Conservation (phyloP, 92 coral and sea anemone species). For the Parazoanthus darwini region DNA sequence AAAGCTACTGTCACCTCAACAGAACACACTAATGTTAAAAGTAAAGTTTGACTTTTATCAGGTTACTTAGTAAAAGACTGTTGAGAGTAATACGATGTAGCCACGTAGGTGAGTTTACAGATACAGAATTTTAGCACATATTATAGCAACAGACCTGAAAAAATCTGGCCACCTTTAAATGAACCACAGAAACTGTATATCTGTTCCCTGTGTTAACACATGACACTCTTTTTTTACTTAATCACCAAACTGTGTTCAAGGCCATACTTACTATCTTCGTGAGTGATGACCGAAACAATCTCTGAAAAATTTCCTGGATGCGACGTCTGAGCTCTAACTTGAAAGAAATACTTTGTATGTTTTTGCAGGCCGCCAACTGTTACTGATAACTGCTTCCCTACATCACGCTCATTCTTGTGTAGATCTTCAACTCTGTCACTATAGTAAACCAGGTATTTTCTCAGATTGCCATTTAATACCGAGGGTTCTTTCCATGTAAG, state of each 20-base stretch:
- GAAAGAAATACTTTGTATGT: slow-evolving; percentile 16
- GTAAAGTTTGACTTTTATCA: too few species aligned
- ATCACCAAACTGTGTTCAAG: neutral
- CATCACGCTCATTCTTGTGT: neutral
- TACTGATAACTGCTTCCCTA: neutral
- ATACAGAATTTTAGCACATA: too few species aligned
- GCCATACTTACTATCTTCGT: slow-evolving; percentile 30
- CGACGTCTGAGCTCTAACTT: neutral
- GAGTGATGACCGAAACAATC: slow-evolving; percentile 12
- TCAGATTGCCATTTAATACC: neutral
- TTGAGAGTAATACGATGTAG: too few species aligned
- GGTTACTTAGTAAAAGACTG: neutral
- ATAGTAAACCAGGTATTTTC: slow-evolving; percentile 5
- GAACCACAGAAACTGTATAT: too few species aligned
- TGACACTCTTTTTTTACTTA: neutral
- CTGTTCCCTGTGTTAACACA: neutral
- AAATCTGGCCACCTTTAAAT: too few species aligned
- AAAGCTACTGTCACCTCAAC: too few species aligned
- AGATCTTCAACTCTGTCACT: neutral
- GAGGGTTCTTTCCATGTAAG: slow-evolving; percentile 14
- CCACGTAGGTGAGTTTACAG: too few species aligned
- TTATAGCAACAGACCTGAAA: too few species aligned
- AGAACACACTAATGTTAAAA: neutral
- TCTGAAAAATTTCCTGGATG: slow-evolving; percentile 2
- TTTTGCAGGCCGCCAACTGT: neutral